phyloP scores from a whole-genome alignment of 2,113 vertebrate genomes.

The Acrocephalus kingi region DNA sequence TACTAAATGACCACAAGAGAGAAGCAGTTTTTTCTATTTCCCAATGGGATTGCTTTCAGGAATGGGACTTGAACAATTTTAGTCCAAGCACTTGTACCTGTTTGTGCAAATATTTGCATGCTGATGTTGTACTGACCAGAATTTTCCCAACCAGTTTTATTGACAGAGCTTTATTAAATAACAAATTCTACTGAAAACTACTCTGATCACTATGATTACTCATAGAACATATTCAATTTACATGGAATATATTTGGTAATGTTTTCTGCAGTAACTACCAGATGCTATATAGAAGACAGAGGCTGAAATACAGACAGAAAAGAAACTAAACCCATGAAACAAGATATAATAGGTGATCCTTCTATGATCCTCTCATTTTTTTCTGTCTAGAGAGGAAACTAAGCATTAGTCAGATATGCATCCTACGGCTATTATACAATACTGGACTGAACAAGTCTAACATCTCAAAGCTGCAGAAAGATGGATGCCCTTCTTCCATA shows the following conservation, averaged over 20 bases:
- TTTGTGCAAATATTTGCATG: neutral
- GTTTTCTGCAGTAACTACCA: neutral
- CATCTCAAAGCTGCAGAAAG: neutral
- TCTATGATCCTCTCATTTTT: neutral
- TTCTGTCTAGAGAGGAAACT: slow-evolving; percentile 1
- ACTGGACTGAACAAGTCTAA: neutral
- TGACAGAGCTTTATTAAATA: neutral
- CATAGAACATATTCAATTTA: neutral
- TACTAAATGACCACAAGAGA: neutral
- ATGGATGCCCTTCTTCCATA: neutral
- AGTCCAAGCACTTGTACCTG: neutral
- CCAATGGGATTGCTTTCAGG: neutral
- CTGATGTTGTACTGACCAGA: neutral
- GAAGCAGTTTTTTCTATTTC: neutral
- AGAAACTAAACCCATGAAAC: neutral
- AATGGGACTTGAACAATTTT: neutral
- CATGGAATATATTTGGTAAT: neutral
- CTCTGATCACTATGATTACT: neutral
- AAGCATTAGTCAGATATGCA: neutral
- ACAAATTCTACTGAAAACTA: neutral
- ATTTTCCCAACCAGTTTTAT: neutral
- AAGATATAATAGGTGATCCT: neutral
- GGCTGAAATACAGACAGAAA: neutral
- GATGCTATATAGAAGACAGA: neutral
- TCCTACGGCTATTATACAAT: neutral